These are phyloP conservation scores for Mastacembelus armatus DNA, from an alignment of 2,797 vertebrate species.

Conservation along the genomic window DNA sequence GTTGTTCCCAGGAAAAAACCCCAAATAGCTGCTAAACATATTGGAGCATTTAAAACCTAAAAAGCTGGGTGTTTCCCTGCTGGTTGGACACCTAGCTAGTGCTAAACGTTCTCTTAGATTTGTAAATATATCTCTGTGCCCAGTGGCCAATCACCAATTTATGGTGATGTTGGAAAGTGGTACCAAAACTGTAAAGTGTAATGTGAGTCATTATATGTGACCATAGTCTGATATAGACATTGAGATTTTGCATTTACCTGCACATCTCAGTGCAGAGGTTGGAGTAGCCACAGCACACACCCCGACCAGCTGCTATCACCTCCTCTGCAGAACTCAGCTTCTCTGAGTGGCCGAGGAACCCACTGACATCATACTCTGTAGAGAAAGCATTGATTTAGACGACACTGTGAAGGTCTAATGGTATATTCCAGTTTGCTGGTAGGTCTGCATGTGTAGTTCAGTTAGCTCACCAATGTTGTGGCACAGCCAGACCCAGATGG, in stretches of 20 bases:
- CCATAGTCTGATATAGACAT: not conserved
- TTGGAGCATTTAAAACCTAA: not conserved
- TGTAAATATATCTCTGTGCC: not conserved
- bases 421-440: not conserved
- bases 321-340: constrained; percentile 82
- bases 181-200: no score
- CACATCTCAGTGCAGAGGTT: constrained; percentile 86
- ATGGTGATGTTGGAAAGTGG: not conserved
- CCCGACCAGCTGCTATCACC: constrained; percentile 81
- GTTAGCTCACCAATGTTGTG: constrained; percentile 84
- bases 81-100: not conserved
- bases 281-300: constrained; percentile 86
- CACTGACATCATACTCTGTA: constrained; percentile 82
- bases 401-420: no score
- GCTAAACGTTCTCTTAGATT: not conserved
- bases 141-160: not conserved
- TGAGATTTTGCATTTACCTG: constrained; percentile 72
- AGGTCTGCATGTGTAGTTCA: not conserved
- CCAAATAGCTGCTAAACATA: not conserved
- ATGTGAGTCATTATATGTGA: no score
- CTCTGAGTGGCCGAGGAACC: constrained; percentile 82
- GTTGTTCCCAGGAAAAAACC: no score
- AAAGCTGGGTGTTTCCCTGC: not conserved
- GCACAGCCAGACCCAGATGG: constrained; percentile 89
- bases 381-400: constrained; percentile 16